Evolutionary conservation across 2,797 vertebrate species (phyloP), one percentile per base, ranked within the genome.

Genomic region (Cossypha polioptera): DNA sequence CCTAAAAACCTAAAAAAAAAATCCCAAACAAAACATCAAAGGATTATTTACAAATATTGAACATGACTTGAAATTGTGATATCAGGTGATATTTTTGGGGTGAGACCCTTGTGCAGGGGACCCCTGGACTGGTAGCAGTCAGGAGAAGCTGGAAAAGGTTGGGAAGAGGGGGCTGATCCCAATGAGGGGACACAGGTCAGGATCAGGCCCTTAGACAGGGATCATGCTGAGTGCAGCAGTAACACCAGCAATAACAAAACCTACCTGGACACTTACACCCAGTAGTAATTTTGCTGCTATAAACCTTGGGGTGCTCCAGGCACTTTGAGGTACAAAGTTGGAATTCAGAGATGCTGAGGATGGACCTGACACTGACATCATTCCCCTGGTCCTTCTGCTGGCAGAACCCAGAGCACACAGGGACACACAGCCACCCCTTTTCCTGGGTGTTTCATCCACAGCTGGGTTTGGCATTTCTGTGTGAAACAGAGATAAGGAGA

Each of bases 91-190:
- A 13, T 53, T 76, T 81, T 25, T 29, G 68, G 42, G 40, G 28
- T 0, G 0, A 63, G 38, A 55, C 5, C 26, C 48, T 67, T 10
- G 42, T 7, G 74, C 40, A 9, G 5, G 2, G 4, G 17, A 11
- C 2, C 29, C 26, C 36, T 7, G 13, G 31, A 3, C 4, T 2
- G 11, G 66, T 3, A 75, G 47, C 26, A 19, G 43, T 8, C 38
- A 8, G 6, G 15, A 29, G 11, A 24, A 54, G 40, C 28, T 59
- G 78, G 61, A 13, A 40, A 47, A 36, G 22, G 14, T 0, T 29
- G 55, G 40, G 72, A 40, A 47, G 1, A 8, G 4, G 9, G 11
- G 9, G 13, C 3, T 2, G 4, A 29, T 35, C 53, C 76, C 47
- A 71, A 0, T 1, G 17, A 6, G 36, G 35, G 11, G 11, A 40